A percentile compares a stretch with the other conserved stretches of the same genome.
These are phyloP conservation scores for Phainopepla nitens DNA, from an alignment of 2,113 vertebrate species.

Conservation along the genomic window DNA sequence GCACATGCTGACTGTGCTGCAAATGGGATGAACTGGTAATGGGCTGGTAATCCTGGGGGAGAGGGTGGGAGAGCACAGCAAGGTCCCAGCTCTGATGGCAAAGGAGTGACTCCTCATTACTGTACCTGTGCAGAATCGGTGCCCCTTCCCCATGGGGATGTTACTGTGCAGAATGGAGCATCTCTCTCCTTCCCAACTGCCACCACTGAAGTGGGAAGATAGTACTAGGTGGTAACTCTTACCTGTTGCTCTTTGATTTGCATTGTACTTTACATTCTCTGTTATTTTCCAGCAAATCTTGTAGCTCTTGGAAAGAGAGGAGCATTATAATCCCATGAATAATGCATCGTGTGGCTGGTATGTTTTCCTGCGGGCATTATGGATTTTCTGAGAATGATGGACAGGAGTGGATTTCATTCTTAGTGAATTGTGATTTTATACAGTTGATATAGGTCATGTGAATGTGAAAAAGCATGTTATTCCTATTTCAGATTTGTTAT, in stretches of 20 bases:
- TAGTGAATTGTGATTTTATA: neutral
- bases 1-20: neutral
- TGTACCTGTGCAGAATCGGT: neutral
- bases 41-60: neutral
- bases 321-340: neutral
- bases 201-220: neutral
- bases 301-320: neutral
- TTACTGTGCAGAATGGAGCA: neutral
- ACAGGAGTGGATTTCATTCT: slow-evolving; percentile 6
- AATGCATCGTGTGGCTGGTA: neutral
- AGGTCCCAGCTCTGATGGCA: neutral
- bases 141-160: neutral
- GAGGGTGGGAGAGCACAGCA: neutral
- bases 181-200: neutral
- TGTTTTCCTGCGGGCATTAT: neutral
- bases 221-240: neutral
- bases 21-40: neutral
- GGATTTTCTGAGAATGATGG: neutral
- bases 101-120: neutral
- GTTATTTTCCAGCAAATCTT: neutral
- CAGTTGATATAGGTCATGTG: neutral
- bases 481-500: neutral
- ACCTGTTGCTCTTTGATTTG: neutral
- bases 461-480: neutral
- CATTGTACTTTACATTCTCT: neutral